These are phyloP conservation scores for Tiphia femorata DNA, from an alignment of 2,888 invertebrate genomes.

Conservation along the genomic window DNA sequence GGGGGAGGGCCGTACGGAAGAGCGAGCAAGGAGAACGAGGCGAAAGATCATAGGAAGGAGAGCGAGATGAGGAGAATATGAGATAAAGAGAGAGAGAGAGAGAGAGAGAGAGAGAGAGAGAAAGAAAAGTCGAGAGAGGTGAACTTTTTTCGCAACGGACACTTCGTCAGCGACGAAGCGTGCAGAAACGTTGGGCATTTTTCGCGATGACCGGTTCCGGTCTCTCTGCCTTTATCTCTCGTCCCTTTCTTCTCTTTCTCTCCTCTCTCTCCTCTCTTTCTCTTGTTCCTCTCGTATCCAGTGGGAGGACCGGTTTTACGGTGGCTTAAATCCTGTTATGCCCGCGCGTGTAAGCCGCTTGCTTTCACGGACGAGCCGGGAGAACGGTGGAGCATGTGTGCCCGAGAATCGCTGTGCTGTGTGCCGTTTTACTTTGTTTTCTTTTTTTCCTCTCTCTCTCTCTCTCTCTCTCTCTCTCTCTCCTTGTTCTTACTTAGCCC, in stretches of 20 bases:
- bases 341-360: constrained; percentile 38
- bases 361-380: constrained; percentile 41
- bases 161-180: constrained; percentile 22
- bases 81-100: not conserved
- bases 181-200: constrained; percentile 39
- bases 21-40: not conserved
- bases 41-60: not conserved
- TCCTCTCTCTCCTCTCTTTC: constrained; percentile 4
- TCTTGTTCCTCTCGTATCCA: constrained; percentile 33
- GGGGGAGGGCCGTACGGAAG: not conserved
- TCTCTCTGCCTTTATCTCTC: constrained; percentile 3
- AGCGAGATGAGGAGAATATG: not conserved
- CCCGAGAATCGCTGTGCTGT: constrained; percentile 11
- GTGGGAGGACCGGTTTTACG: constrained; percentile 54
- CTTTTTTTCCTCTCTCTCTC: not conserved
- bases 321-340: constrained; percentile 54
- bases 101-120: not conserved
- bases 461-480: constrained; percentile 1
- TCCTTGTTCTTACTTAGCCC: too few species aligned
- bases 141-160: constrained; percentile 24
- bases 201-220: constrained; percentile 40
- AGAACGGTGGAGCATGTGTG: constrained; percentile 6
- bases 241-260: not conserved
- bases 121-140: constrained; percentile 1
- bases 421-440: not conserved